Percentiles rank a stretch among this genome's conserved stretches.
Evolutionary conservation across 2,888 invertebrate species (phyloP).

Genomic region (Formica aserva): DNA sequence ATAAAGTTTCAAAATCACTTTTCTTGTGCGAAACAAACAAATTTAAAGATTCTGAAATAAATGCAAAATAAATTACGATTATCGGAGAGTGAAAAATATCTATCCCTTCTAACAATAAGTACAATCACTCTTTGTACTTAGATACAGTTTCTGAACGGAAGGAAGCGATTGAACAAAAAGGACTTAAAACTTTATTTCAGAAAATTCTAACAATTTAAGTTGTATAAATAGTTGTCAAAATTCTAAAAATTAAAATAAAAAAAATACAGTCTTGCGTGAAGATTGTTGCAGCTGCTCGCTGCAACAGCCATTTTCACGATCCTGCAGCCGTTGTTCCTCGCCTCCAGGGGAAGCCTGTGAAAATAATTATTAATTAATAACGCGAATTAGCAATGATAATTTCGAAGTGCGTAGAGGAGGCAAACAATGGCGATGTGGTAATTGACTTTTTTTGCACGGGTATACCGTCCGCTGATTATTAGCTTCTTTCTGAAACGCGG

Average conservation of each 20-base stretch:
- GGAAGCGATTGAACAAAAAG: neutral
- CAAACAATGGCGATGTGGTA: slow-evolving; percentile 47
- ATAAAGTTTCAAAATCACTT: too few species aligned
- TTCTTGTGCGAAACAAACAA: neutral
- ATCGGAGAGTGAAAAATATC: neutral
- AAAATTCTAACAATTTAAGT: neutral
- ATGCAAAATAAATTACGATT: neutral
- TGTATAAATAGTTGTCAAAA: neutral
- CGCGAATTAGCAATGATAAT: slow-evolving; percentile 53
- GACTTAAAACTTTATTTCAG: neutral
- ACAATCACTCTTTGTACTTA: neutral
- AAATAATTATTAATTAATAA: slow-evolving; percentile 54
- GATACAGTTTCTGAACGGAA: neutral
- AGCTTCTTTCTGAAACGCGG: slow-evolving; percentile 35
- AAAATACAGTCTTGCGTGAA: neutral
- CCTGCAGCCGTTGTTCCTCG: neutral
- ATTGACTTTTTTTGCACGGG: slow-evolving; percentile 47
- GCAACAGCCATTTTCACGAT: neutral
- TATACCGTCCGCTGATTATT: slow-evolving; percentile 40
- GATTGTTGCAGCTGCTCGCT: neutral
- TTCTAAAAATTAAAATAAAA: neutral
- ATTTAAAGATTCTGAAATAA: neutral
- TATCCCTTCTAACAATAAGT: neutral
- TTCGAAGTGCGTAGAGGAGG: neutral
- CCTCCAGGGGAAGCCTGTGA: neutral